Evolutionary conservation across 92 coral and sea anemone genomes (phyloP).

Genomic region (Montipora capitata): DNA sequence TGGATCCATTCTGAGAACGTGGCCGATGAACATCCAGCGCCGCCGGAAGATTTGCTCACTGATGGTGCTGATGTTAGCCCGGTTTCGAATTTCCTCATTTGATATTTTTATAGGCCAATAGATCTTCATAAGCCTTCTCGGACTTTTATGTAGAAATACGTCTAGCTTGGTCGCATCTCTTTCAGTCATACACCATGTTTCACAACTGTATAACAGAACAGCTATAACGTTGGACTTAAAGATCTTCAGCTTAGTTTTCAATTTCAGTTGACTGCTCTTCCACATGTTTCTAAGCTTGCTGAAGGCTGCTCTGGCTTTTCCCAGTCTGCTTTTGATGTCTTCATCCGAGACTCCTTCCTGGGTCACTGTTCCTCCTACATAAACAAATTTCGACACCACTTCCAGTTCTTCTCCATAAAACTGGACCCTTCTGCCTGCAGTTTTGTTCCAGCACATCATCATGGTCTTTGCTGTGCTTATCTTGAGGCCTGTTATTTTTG

Average conservation of each 20-base stretch:
- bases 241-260: background rate
- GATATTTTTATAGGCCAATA: constrained; percentile 32
- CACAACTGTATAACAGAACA: constrained; percentile 2
- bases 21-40: constrained; percentile 33
- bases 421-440: background rate
- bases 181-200: constrained; percentile 17
- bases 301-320: background rate
- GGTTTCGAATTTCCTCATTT: constrained; percentile 18
- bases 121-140: background rate
- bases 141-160: background rate
- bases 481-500: background rate
- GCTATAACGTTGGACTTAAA: constrained; percentile 2
- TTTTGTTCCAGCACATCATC: background rate
- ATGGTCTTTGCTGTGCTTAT: background rate
- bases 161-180: background rate
- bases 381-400: too few species aligned
- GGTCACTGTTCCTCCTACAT: background rate
- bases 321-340: background rate
- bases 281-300: background rate
- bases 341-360: background rate
- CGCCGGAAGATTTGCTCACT: constrained; percentile 31
- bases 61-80: constrained; percentile 4
- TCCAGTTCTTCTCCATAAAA: background rate
- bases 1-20: constrained; percentile 34
- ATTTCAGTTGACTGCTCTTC: background rate